Percentiles rank a stretch among this genome's conserved stretches.
Conservation (phyloP, 2,113 vertebrate species). For the Australoheros scitulus region DNA sequence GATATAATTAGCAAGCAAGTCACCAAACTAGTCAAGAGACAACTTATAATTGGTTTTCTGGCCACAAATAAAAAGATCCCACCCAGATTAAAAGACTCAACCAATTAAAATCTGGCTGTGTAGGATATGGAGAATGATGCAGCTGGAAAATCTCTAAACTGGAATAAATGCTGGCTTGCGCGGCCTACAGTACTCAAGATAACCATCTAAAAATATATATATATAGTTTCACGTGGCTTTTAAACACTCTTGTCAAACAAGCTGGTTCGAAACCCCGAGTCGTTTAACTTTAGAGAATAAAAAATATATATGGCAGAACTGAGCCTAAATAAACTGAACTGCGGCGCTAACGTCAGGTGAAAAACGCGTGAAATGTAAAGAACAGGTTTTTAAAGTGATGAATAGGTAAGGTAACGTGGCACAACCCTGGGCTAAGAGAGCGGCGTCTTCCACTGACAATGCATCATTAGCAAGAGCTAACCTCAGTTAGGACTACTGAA, state of each 20-base stretch:
- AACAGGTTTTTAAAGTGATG: not conserved
- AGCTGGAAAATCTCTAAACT: not conserved
- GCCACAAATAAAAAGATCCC: not conserved
- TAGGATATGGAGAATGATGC: not conserved
- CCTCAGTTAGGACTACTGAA: not conserved
- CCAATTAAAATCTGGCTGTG: not conserved
- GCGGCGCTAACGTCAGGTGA: rapidly evolving
- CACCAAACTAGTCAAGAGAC: rapidly evolving
- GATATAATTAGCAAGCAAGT: not conserved
- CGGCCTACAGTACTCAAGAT: rapidly evolving
- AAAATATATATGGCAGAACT: rapidly evolving
- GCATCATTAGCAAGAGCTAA: constrained; percentile 49
- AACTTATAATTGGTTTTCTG: not conserved
- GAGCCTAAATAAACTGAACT: rapidly evolving
- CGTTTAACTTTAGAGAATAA: not conserved
- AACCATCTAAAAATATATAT: too few relatives aligned
- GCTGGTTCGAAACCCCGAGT: rapidly evolving
- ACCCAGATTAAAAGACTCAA: rapidly evolving
- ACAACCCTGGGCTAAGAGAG: constrained; percentile 23
- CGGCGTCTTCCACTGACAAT: constrained; percentile 30
- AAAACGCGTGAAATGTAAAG: rapidly evolving
- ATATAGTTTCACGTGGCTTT: constrained; percentile 15
- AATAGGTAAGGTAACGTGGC: constrained; percentile 63
- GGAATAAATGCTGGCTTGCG: rapidly evolving
- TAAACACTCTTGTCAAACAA: not conserved